Evolutionary conservation across 2,113 vertebrate species (phyloP).

Genomic region (Choloepus hoffmanni): DNA sequence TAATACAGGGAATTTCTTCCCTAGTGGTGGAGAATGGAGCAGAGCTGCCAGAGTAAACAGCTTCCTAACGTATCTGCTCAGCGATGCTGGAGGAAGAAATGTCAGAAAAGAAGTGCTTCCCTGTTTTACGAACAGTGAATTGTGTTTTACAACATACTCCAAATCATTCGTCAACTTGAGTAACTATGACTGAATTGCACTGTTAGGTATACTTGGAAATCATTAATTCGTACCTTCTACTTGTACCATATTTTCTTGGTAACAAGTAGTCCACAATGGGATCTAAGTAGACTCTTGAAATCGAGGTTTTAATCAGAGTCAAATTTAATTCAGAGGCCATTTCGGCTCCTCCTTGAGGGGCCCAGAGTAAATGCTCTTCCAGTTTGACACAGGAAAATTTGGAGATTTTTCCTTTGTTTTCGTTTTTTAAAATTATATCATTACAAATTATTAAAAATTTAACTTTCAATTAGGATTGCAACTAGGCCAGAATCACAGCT

Average conservation of each 20-base stretch:
- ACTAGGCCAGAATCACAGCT: neutral
- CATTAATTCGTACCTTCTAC: conserved; percentile 75
- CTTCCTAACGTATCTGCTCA: conserved; percentile 69
- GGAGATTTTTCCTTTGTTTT: neutral
- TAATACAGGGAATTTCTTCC: conserved; percentile 49
- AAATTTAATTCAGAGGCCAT: neutral
- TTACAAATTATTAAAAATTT: conserved; percentile 6
- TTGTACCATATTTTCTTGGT: conserved; percentile 68
- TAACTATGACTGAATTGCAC: conserved; percentile 65
- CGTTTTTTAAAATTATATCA: conserved; percentile 8
- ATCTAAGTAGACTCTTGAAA: neutral
- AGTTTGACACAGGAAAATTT: neutral
- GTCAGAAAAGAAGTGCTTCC: conserved; percentile 80
- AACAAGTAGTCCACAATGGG: conserved; percentile 54
- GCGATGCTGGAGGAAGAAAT: conserved; percentile 75
- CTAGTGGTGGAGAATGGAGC: neutral
- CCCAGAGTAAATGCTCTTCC: neutral
- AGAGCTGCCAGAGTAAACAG: conserved; percentile 73
- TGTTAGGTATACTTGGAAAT: conserved; percentile 79
- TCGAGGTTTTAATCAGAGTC: neutral
- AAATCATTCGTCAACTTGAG: conserved; percentile 75
- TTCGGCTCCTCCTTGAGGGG: neutral
- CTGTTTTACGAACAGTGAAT: conserved; percentile 66
- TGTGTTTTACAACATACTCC: conserved; percentile 63
- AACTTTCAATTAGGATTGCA: neutral